A percentile compares a stretch with the other conserved stretches of the same genome.
These are phyloP conservation scores for Gila orcuttii DNA, from an alignment of 2,113 vertebrate genomes.

Conservation along the genomic window DNA sequence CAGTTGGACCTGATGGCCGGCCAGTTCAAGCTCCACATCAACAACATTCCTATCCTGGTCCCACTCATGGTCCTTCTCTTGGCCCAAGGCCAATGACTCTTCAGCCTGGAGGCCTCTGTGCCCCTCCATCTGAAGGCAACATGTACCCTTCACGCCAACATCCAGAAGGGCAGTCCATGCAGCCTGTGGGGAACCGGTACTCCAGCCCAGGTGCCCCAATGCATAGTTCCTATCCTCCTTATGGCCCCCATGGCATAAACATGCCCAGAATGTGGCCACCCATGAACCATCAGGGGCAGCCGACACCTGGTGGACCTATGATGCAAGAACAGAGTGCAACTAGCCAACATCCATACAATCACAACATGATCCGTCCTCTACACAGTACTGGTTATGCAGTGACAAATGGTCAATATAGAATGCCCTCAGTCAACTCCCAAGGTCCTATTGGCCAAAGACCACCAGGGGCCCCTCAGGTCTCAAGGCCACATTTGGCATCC, in stretches of 20 bases:
- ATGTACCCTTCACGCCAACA: slow-evolving; percentile 78
- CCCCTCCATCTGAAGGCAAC: slow-evolving; percentile 78
- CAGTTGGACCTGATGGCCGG: slow-evolving; percentile 71
- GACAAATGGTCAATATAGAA: slow-evolving; percentile 77
- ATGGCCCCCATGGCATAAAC: slow-evolving; percentile 80
- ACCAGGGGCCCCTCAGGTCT: slow-evolving; percentile 67
- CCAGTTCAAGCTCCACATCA: slow-evolving; percentile 69
- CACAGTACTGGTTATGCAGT: slow-evolving; percentile 82
- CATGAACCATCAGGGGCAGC: slow-evolving; percentile 72
- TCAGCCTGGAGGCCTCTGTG: slow-evolving; percentile 76
- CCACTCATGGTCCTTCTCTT: slow-evolving; percentile 78
- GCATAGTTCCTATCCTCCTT: slow-evolving; percentile 77
- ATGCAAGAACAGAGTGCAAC: slow-evolving; percentile 70
- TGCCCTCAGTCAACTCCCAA: slow-evolving; percentile 65
- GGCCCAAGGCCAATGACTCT: slow-evolving; percentile 79
- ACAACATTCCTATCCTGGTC: slow-evolving; percentile 78
- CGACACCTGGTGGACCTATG: slow-evolving; percentile 66
- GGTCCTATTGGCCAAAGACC: slow-evolving; percentile 59
- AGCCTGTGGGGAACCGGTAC: slow-evolving; percentile 69
- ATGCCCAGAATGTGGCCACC: slow-evolving; percentile 83
- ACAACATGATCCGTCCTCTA: slow-evolving; percentile 77
- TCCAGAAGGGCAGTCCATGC: slow-evolving; percentile 67
- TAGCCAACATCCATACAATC: slow-evolving; percentile 72
- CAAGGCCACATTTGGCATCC: slow-evolving; percentile 83
- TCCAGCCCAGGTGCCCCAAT: slow-evolving; percentile 76